Conservation (phyloP, 2,113 vertebrate genomes). For the Macrotus californicus region DNA sequence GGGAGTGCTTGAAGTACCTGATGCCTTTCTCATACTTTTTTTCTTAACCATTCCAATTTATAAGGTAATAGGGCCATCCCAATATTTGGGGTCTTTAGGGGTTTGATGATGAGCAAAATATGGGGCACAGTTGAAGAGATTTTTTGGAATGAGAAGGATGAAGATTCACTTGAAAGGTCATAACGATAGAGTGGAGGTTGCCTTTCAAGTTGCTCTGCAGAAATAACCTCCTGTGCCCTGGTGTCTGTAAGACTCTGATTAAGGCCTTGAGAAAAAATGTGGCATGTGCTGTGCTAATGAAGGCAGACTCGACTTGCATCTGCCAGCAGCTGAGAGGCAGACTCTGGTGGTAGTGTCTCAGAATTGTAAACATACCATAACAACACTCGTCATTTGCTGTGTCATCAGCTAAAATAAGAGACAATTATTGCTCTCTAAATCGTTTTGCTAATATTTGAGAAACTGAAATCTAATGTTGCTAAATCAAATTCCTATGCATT, state of each 20-base stretch:
- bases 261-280: constrained; percentile 12
- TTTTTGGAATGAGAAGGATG: background rate
- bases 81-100: background rate
- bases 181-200: background rate
- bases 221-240: background rate
- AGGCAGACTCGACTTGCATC: constrained; percentile 59
- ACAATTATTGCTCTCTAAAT: constrained; percentile 71
- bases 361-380: constrained; percentile 69
- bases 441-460: constrained; percentile 76
- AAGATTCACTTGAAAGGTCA: background rate
- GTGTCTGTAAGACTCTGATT: background rate
- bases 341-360: constrained; percentile 52
- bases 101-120: background rate
- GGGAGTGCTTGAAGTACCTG: background rate
- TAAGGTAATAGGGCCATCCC: background rate
- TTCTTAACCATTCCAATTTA: background rate
- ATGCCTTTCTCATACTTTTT: background rate
- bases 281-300: constrained; percentile 18
- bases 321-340: constrained; percentile 63
- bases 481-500: constrained; percentile 79
- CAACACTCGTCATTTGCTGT: constrained; percentile 70
- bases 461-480: constrained; percentile 76
- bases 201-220: background rate
- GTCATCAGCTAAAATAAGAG: constrained; percentile 76
- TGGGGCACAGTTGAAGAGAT: background rate